Evolutionary conservation across 2,113 vertebrate species (phyloP), one percentile per base, ranked within the genome.

Genomic region (Prunella himalayana): DNA sequence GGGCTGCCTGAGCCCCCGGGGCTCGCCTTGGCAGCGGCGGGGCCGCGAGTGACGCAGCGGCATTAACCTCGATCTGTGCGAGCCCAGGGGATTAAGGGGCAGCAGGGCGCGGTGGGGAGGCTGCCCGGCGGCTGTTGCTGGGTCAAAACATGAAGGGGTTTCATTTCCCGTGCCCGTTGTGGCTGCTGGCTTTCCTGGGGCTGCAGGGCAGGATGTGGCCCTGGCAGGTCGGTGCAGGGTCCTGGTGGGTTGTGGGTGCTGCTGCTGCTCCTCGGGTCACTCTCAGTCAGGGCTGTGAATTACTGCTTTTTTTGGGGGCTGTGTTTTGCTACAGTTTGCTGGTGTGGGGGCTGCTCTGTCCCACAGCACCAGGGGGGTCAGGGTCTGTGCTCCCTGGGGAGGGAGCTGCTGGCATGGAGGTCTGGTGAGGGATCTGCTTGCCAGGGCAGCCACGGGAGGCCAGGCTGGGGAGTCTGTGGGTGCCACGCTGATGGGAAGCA

Each of bases 1-100:
- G 90, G 80, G 78, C 54, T 79, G 82, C 60, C 60, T 37, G 2
- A 61, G 60, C 41, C 41, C 41, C 11, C 13, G 79, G 56, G 80
- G 79, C 3, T 88, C 3, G 5, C 13, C 64, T 49, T 68, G 93
- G 84, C 16, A 7, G 77, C 6, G 7, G 49, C 20, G 23, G 83
- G 93, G 80, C 95, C 49, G 91, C 44, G 45, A 78, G 94, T 96
- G 95, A 96, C 93, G 96, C 95, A 96, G 95, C 24, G 59, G 89
- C 94, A 95, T 96, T 96, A 97, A 96, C 95, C 95, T 97, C 78
- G 4, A 94, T 96, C 85, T 37, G 72, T 54, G 92, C 23, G 12
- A 57, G 49, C 92, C 23, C 78, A 21, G 71, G 82, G 95, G 96
- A 97, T 97, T 96, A 96, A 96, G 94, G 84, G 92, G 73, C 82